Evolutionary conservation across 1,140 invertebrate species (phyloP).

Genomic region (Lordiphosa collinella): DNA sequence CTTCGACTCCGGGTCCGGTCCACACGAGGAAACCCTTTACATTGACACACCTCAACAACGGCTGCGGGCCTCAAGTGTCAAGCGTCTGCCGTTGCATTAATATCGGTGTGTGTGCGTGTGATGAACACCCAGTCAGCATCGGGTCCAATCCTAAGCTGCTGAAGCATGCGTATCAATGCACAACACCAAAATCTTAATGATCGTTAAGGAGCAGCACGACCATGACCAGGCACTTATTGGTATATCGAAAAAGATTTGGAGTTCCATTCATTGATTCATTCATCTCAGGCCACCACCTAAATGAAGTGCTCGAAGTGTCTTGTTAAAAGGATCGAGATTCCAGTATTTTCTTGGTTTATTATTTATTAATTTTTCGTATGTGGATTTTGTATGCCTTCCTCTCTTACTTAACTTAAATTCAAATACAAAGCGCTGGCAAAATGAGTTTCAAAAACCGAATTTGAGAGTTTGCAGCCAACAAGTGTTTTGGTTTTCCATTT

Average conservation of each 20-base stretch:
- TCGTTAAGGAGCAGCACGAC: conserved; percentile 59
- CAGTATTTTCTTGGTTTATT: conserved; percentile 46
- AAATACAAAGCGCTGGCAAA: conserved; percentile 62
- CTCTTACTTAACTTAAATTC: conserved; percentile 63
- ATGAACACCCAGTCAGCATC: conserved; percentile 57
- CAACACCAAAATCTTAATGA: conserved; percentile 72
- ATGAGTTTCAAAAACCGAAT: conserved; percentile 53
- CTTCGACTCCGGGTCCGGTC: conserved; percentile 2
- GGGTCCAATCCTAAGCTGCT: conserved; percentile 51
- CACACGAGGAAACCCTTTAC: conserved; percentile 68
- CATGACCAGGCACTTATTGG: conserved; percentile 58
- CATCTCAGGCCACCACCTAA: conserved; percentile 47
- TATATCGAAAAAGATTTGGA: conserved; percentile 35
- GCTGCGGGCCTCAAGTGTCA: conserved; percentile 17
- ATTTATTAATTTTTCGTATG: conserved; percentile 59
- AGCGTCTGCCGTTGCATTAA: conserved; percentile 67
- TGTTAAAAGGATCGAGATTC: conserved; percentile 34
- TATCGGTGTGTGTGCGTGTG: conserved; percentile 19
- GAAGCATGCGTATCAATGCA: conserved; percentile 71
- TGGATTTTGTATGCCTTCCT: conserved; percentile 34
- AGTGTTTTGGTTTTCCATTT: conserved; percentile 7
- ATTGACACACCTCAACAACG: conserved; percentile 68
- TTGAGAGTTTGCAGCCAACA: conserved; percentile 50
- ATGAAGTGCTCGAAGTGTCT: conserved; percentile 66
- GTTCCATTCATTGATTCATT: conserved; percentile 73